Evolutionary conservation across 2,797 vertebrate genomes (phyloP).

Genomic region (Phoebastria nigripes): DNA sequence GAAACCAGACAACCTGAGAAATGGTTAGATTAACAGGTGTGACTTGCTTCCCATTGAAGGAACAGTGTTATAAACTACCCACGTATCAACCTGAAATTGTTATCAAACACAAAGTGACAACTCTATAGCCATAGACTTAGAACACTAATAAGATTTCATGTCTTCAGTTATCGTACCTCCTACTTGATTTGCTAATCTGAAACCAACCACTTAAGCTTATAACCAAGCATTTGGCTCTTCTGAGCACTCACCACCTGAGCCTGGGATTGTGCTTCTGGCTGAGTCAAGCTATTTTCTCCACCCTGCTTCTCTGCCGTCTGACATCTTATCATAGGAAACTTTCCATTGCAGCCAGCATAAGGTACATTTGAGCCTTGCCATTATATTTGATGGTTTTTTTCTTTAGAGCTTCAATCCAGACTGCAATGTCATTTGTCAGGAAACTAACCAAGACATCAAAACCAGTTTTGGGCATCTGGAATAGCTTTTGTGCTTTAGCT

Average conservation of each 20-base stretch:
- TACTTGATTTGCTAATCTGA: neutral
- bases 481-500: neutral
- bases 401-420: neutral
- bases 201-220: neutral
- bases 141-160: neutral
- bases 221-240: neutral
- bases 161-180: neutral
- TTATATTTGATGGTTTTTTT: neutral
- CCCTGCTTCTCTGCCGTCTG: neutral
- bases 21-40: neutral
- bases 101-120: neutral
- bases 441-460: constrained; percentile 16
- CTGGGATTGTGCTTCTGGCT: neutral
- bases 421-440: neutral
- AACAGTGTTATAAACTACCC: neutral
- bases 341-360: neutral
- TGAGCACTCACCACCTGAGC: neutral
- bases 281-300: neutral
- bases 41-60: neutral
- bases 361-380: neutral
- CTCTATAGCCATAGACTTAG: neutral
- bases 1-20: neutral
- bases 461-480: neutral
- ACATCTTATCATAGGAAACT: neutral
- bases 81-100: rapidly evolving